Conservation (phyloP, 2,113 vertebrate genomes). For the Felis chaus region DNA sequence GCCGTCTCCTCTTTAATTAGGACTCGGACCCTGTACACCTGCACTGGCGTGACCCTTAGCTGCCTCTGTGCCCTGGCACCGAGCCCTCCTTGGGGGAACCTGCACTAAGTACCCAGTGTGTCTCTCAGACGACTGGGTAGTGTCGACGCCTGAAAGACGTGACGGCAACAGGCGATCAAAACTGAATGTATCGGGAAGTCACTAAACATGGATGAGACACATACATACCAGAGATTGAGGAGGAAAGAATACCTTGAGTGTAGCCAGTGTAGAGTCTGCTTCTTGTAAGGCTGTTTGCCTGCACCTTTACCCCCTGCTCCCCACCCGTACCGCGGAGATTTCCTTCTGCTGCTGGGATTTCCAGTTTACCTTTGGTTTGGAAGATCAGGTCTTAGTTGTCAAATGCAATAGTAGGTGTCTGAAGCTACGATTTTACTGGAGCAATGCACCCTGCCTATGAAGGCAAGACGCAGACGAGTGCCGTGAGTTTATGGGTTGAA, state of each 20-base stretch:
- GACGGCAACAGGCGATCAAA: not conserved
- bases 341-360: not conserved
- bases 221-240: rapidly evolving
- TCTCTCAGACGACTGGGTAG: not conserved
- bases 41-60: not conserved
- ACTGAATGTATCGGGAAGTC: not conserved
- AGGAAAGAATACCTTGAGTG: not conserved
- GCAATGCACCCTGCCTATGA: not conserved
- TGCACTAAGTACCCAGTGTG: not conserved
- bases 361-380: not conserved
- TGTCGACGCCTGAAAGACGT: not conserved
- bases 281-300: not conserved
- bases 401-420: not conserved
- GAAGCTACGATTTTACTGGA: not conserved
- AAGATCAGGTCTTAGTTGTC: not conserved
- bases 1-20: not conserved
- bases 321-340: rapidly evolving
- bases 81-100: not conserved
- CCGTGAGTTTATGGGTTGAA: not conserved
- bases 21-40: not conserved
- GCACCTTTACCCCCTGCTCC: not conserved
- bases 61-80: too few relatives aligned
- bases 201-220: not conserved
- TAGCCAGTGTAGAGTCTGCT: not conserved
- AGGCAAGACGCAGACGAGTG: not conserved